These are phyloP conservation scores for Saccopteryx bilineata DNA, from an alignment of 2,113 vertebrate genomes.

Conservation along the genomic window DNA sequence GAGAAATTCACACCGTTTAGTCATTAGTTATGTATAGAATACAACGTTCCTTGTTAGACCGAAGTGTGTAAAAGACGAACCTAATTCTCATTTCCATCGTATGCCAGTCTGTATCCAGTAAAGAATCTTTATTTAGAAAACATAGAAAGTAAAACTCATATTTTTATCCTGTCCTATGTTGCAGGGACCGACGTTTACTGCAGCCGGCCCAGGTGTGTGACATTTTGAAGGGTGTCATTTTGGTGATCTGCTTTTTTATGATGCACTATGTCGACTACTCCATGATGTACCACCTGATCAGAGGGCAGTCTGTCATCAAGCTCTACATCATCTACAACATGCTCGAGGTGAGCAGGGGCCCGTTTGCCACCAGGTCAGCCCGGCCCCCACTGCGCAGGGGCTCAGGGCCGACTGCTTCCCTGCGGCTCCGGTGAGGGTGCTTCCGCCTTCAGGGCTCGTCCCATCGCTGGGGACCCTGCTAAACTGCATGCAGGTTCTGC, in stretches of 20 bases:
- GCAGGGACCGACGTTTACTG: constrained; percentile 94
- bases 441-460: not conserved
- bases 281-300: constrained; percentile 99
- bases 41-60: not conserved
- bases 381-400: no score
- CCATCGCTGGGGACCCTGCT: not conserved
- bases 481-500: not conserved
- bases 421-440: fast-evolving
- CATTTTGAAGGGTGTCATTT: constrained; percentile 96
- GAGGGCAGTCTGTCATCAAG: constrained; percentile 99
- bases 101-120: not conserved
- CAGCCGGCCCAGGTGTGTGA: constrained; percentile 99
- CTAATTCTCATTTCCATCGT: not conserved
- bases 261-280: constrained; percentile 99
- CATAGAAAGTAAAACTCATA: constrained; percentile 41
- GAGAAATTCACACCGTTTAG: not conserved
- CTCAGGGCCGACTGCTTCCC: fast-evolving
- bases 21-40: not conserved
- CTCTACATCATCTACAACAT: constrained; percentile 99
- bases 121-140: constrained; percentile 27
- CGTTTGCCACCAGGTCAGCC: fast-evolving
- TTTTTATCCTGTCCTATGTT: constrained; percentile 79
- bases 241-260: constrained; percentile 97
- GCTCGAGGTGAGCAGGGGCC: constrained; percentile 94
- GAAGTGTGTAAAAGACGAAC: not conserved